phyloP scores from a whole-genome alignment of 2,113 vertebrate species.

The Progne subis region DNA sequence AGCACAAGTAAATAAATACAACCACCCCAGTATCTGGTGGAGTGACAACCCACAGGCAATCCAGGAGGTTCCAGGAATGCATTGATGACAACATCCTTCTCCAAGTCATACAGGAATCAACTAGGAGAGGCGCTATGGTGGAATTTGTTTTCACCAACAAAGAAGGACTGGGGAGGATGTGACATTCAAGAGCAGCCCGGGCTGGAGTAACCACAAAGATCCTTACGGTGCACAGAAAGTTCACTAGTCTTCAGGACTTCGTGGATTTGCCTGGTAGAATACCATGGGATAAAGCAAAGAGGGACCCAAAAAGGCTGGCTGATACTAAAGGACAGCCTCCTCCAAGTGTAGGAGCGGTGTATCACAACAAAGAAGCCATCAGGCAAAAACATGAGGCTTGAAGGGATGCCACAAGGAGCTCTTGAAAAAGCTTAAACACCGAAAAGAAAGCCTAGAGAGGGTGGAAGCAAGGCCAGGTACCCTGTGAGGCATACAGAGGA shows the following conservation, averaged over 20 bases:
- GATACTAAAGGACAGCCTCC: background rate
- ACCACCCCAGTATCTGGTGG: background rate
- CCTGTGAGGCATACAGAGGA: background rate
- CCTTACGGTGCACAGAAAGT: background rate
- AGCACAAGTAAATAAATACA: background rate
- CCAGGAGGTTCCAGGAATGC: background rate
- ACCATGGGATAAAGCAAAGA: background rate
- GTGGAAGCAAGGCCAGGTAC: background rate
- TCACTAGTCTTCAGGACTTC: background rate
- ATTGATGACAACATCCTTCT: accelerated
- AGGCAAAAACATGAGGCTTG: background rate
- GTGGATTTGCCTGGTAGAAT: background rate
- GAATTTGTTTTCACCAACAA: background rate
- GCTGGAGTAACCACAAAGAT: background rate
- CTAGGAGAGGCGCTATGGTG: background rate
- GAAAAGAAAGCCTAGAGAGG: background rate
- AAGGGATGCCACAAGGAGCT: background rate
- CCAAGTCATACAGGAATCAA: background rate
- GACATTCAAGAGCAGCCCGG: background rate
- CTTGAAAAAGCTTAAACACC: background rate
- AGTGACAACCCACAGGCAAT: background rate
- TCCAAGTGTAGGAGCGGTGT: background rate
- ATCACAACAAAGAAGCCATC: background rate
- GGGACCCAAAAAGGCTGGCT: background rate
- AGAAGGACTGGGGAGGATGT: background rate